Conservation (phyloP, 2,888 invertebrate species). For the Lasiommata megera region DNA sequence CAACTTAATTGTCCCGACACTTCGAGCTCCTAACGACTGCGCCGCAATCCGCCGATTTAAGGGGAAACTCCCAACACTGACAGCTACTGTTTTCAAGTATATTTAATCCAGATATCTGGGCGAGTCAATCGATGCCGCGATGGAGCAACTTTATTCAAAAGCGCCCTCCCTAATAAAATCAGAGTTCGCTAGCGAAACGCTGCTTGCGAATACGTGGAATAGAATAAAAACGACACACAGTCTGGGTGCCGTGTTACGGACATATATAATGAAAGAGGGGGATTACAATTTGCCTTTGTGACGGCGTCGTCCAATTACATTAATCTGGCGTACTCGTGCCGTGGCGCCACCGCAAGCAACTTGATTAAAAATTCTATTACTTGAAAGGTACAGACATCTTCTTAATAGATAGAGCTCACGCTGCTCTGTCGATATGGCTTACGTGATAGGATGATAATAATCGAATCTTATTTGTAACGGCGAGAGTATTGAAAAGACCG, state of each 20-base stretch:
- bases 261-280: conserved; percentile 71
- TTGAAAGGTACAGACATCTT: conserved; percentile 73
- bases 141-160: conserved; percentile 17
- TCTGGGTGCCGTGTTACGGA: conserved; percentile 63
- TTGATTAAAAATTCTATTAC: conserved; percentile 81
- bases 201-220: conserved; percentile 43
- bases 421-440: conserved; percentile 25
- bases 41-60: conserved; percentile 77
- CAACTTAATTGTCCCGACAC: conserved; percentile 81
- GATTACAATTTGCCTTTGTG: conserved; percentile 81
- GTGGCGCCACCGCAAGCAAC: conserved; percentile 70
- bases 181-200: conserved; percentile 58
- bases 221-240: conserved; percentile 63
- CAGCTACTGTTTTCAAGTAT: conserved; percentile 51
- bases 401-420: conserved; percentile 74
- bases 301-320: conserved; percentile 79
- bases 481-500: no score
- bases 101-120: conserved; percentile 51
- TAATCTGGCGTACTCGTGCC: conserved; percentile 67
- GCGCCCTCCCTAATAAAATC: conserved; percentile 53
- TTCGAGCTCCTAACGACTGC: conserved; percentile 77
- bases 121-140: conserved; percentile 55
- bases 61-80: conserved; percentile 58
- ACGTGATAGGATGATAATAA: conserved; percentile 14
- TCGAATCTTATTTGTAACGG: no score